Base-by-base conservation (phyloP, 2,888 invertebrate genomes). In the Osmoderma eremita region DNA sequence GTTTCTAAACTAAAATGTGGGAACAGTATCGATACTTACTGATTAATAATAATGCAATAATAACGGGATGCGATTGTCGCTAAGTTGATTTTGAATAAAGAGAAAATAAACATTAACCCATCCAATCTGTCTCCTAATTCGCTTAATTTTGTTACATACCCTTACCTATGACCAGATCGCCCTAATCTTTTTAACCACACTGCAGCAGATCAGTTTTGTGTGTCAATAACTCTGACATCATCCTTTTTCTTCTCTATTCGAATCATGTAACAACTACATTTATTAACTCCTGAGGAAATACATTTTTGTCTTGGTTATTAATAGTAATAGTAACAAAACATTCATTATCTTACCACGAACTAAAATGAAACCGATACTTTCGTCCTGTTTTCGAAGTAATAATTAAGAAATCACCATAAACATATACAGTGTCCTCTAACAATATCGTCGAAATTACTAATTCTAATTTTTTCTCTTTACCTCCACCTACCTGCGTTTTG, bases 251-350 rank as follows among this genome's bases (percentile, higher is more conserved):
- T 24, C 17, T 36, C 48, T 38, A 38, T 13, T 15, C 53, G n/a
- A 36, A 53, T 53, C 53, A 53, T 67, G 69, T 67, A 64, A 56
- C 64, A 68, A 68, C 41, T 24, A 61, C 62, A 63, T 67, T 71
- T 74, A 75, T 75, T 76, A 78, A 78, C 80, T 80, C 80, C 79
- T 80, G 79, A 81, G 79, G 79, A 76, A 45, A 45, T 36, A 67
- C 10, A 10, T 30, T 30, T 30, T 30, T 30, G 30, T 30, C 30
- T 8, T 30, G 30, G 6, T 30, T 30, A 30, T 8, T 30, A 30
- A 30, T 30, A 30, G 10, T 30, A 30, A 30, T 30, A 30, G 6
- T 30, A 30, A 30, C 30, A 58, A 15, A 39, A 38, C n/a, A 50
- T 58, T 42, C 10, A 51, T 45, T 18, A 38, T 24, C 22, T 56